These are phyloP conservation scores for Penelope pileata DNA, from an alignment of 2,113 vertebrate genomes.

Conservation along the genomic window DNA sequence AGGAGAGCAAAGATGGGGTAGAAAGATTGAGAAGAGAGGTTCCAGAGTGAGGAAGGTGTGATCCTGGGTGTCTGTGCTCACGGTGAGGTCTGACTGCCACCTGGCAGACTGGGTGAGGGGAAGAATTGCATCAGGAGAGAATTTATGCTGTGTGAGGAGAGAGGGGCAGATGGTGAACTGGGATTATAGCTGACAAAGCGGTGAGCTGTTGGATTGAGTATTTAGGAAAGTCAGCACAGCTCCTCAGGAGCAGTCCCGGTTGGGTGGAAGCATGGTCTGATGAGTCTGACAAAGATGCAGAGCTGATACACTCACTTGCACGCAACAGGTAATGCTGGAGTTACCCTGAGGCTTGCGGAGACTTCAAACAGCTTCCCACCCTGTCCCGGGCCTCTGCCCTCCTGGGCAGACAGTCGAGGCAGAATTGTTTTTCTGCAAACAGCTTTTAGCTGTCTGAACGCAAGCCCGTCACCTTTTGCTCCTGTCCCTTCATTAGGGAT, in stretches of 20 bases:
- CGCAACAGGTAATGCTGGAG: neutral
- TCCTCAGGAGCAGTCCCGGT: neutral
- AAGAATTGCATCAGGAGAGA: neutral
- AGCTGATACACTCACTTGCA: conserved; percentile 18
- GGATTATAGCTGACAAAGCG: neutral
- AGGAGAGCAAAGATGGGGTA: neutral
- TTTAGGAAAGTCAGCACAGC: neutral
- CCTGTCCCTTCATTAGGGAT: neutral
- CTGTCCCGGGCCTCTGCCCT: neutral
- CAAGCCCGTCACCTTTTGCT: neutral
- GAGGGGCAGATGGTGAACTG: neutral
- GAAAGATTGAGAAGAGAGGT: neutral
- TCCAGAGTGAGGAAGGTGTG: neutral
- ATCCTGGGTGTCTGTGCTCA: neutral
- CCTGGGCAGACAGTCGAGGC: conserved; percentile 27
- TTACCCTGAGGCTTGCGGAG: conserved; percentile 49
- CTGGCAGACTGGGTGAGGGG: neutral
- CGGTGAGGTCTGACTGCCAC: neutral
- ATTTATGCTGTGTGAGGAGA: neutral
- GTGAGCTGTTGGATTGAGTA: neutral
- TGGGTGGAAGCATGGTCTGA: neutral
- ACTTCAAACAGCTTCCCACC: conserved; percentile 46
- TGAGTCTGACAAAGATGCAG: conserved; percentile 33
- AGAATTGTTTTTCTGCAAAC: neutral
- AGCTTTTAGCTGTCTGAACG: conserved; percentile 35